Evolutionary conservation across 2,797 vertebrate genomes (phyloP), one percentile per base, ranked within the genome.

Genomic region (Natrix natrix): DNA sequence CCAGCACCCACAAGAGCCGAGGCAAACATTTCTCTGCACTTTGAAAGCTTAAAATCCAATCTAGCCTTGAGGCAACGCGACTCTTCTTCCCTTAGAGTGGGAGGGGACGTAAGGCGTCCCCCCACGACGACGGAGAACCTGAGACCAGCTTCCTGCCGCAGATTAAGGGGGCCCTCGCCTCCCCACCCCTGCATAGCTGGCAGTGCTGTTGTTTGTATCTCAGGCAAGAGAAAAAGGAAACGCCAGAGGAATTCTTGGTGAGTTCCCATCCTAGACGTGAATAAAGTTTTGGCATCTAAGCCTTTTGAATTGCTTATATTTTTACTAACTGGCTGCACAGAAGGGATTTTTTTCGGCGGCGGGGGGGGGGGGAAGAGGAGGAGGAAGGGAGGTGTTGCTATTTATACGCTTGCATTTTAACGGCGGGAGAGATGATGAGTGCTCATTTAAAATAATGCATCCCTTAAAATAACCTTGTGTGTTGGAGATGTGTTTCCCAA

Each of bases 401-500:
- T 96, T 97, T 83, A 83, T 48, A 83, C 10, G 8, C 96, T 96
- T 97, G 97, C 96, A 97, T 97, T 97, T 97, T 98, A 98, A 98
- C 97, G 97, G 97, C 97, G 97, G 90, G 97, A 97, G 97, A 98
- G 97, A 98, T 98, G 98, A 97, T 88, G 94, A 97, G 97, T 97
- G 97, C 97, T 97, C 97, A 96, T 97, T 98, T 98, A 98, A 98
- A 98, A 97, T 97, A 97, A 97, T 97, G 97, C 97, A 97, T 98
- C 98, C 97, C 97, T 97, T 98, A 97, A 97, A 98, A 97, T 97
- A 98, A 98, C 98, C 97, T 98, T 98, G 96, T 91, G 96, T 97
- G 97, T 97, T 96, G 97, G 97, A 97, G 97, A 97, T 92, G 97
- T 69, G 92, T 96, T 96, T 96, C 94, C 96, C 96, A 94, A 96